Conservation (phyloP, 2,888 invertebrate species). For the Synergus gifuensis region DNA sequence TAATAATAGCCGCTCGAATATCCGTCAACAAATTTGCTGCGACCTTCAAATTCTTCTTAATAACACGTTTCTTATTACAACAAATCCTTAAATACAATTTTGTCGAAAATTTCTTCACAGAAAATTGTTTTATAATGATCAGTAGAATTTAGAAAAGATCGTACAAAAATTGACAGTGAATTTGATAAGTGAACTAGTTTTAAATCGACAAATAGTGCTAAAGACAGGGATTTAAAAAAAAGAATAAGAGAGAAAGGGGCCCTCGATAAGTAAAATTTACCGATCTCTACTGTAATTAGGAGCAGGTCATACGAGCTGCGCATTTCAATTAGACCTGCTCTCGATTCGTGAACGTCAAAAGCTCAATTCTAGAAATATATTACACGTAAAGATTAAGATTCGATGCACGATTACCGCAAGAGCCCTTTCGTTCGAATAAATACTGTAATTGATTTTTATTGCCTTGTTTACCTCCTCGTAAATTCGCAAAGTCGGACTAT, state of each 20-base stretch:
- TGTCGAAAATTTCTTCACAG: slow-evolving; percentile 5
- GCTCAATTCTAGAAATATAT: slow-evolving; percentile 35
- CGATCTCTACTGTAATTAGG: slow-evolving; percentile 56
- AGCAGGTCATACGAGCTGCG: slow-evolving; percentile 47
- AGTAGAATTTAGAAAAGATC: slow-evolving; percentile 6
- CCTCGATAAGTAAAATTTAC: slow-evolving; percentile 55
- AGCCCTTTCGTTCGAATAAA: slow-evolving; percentile 9
- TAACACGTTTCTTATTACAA: background rate
- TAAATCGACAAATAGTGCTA: slow-evolving; percentile 6
- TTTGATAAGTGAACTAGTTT: slow-evolving; percentile 21
- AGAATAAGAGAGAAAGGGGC: slow-evolving; percentile 22
- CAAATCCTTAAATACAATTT: background rate
- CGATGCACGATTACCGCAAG: slow-evolving; percentile 25
- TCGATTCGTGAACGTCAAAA: slow-evolving; percentile 47
- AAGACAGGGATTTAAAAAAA: slow-evolving; percentile 14
- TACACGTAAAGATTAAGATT: slow-evolving; percentile 16
- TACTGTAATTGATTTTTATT: slow-evolving; percentile 33
- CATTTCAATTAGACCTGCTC: slow-evolving; percentile 55
- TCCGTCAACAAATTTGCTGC: background rate
- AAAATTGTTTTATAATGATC: background rate
- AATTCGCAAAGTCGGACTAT: slow-evolving; percentile 11
- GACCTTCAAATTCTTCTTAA: background rate
- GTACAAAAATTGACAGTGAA: background rate
- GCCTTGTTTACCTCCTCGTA: background rate
- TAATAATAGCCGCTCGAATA: background rate